phyloP scores from a whole-genome alignment of 2,113 vertebrate species.

The Tamias sibiricus region DNA sequence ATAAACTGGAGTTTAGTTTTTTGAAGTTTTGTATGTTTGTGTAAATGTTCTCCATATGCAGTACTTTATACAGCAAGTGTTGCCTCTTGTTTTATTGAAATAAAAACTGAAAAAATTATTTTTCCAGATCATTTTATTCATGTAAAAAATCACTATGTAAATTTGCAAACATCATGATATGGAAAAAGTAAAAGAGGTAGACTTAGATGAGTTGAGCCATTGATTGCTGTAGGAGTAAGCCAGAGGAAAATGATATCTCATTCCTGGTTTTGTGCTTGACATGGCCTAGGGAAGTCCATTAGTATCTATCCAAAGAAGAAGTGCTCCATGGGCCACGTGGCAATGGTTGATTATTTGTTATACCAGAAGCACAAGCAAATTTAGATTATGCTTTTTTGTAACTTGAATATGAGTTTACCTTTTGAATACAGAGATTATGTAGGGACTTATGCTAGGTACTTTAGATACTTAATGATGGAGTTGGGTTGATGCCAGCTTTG shows the following conservation, averaged over 20 bases:
- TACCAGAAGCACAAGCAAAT: not conserved
- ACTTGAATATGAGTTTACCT: conserved; percentile 6
- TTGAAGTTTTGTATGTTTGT: conserved; percentile 73
- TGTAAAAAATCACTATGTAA: conserved; percentile 46
- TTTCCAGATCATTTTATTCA: conserved; percentile 58
- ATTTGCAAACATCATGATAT: not conserved
- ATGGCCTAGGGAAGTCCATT: too few relatives aligned
- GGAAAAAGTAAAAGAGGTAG: conserved; percentile 41
- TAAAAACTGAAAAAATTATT: conserved; percentile 51
- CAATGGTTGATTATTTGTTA: not conserved
- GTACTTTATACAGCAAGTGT: conserved; percentile 56
- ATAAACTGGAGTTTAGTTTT: conserved; percentile 83
- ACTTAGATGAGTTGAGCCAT: conserved; percentile 15
- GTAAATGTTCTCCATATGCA: conserved; percentile 69
- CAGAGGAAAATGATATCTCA: not conserved
- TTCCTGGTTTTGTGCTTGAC: conserved; percentile 29
- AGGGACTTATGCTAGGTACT: not conserved
- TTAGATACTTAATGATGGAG: conserved; percentile 12
- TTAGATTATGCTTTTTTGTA: not conserved
- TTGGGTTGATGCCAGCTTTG: not conserved
- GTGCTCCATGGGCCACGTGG: not conserved
- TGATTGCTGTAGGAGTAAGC: not conserved
- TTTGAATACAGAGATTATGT: conserved; percentile 7
- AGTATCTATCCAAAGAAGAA: not conserved
- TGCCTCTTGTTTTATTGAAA: conserved; percentile 69